phyloP scores from a whole-genome alignment of 2,113 vertebrate species.

The Chaetorhynchus papuensis region DNA sequence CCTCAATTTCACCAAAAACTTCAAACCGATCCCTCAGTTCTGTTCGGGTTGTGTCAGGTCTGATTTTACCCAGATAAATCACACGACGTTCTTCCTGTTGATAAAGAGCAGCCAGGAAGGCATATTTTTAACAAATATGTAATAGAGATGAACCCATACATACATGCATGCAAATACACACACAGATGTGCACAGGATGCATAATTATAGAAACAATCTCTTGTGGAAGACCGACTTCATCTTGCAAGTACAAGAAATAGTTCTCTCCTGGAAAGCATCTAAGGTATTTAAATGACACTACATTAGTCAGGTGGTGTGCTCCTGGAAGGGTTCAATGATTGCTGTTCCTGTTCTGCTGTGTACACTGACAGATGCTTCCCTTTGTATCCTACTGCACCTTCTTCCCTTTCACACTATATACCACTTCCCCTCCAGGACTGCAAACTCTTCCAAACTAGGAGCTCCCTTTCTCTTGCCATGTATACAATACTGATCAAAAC shows the following conservation, averaged over 20 bases:
- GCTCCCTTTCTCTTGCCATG: neutral
- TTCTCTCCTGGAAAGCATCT: neutral
- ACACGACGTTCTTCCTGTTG: conserved; percentile 93
- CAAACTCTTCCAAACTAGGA: neutral
- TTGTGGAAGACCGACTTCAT: neutral
- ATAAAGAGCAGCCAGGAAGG: conserved; percentile 44
- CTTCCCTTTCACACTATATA: neutral
- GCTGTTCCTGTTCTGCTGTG: neutral
- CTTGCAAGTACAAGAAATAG: neutral
- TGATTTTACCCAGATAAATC: conserved; percentile 94
- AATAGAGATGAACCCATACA: neutral
- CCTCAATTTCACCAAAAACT: conserved; percentile 99
- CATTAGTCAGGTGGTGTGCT: neutral
- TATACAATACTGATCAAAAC: neutral
- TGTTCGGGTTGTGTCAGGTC: conserved; percentile 86
- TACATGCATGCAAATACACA: neutral
- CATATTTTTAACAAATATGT: neutral
- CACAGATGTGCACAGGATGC: neutral
- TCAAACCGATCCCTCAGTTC: conserved; percentile 97
- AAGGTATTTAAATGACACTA: neutral
- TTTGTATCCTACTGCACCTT: neutral
- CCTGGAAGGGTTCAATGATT: neutral
- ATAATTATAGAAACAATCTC: neutral
- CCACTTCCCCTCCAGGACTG: neutral
- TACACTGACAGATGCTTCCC: neutral